Evolutionary conservation across 1,140 invertebrate genomes (phyloP).

Genomic region (Drosophila asahinai): DNA sequence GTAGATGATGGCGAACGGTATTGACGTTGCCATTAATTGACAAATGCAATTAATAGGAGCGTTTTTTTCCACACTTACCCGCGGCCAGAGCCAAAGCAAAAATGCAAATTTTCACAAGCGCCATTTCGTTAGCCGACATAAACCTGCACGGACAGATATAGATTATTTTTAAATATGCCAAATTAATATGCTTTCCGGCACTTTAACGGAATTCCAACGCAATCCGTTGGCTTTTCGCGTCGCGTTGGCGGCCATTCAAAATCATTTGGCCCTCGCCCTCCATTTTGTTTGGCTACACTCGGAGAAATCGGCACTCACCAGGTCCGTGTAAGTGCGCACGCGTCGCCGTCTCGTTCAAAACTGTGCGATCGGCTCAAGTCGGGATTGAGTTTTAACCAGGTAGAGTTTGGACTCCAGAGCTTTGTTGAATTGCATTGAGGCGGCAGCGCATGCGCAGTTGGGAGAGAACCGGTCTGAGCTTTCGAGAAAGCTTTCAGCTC

Average conservation of each 20-base stretch:
- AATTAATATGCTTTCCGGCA: slow-evolving; percentile 36
- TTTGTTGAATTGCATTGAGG: slow-evolving; percentile 53
- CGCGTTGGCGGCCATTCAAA: slow-evolving; percentile 2
- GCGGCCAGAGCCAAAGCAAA: slow-evolving; percentile 72
- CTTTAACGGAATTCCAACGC: slow-evolving; percentile 12
- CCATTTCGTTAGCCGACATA: slow-evolving; percentile 69
- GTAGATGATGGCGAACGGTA: slow-evolving; percentile 5
- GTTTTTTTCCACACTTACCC: slow-evolving; percentile 66
- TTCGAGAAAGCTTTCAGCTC: slow-evolving; percentile 33
- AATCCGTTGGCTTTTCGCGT: not conserved
- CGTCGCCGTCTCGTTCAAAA: slow-evolving; percentile 55
- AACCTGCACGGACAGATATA: slow-evolving; percentile 61
- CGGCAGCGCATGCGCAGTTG: slow-evolving; percentile 65
- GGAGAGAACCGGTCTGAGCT: slow-evolving; percentile 29
- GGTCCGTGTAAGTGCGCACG: slow-evolving; percentile 47
- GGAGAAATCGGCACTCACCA: slow-evolving; percentile 48
- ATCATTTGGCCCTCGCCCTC: slow-evolving; percentile 36
- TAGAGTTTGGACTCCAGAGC: not conserved
- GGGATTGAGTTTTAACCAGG: slow-evolving; percentile 31
- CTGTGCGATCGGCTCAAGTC: slow-evolving; percentile 29
- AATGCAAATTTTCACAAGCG: slow-evolving; percentile 78
- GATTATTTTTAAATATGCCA: slow-evolving; percentile 39
- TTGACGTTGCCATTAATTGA: slow-evolving; percentile 58
- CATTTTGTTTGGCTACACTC: slow-evolving; percentile 10
- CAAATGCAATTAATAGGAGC: slow-evolving; percentile 37